These are phyloP conservation scores for Saccostrea cuccullata DNA, from an alignment of 1,140 invertebrate genomes.

Conservation along the genomic window DNA sequence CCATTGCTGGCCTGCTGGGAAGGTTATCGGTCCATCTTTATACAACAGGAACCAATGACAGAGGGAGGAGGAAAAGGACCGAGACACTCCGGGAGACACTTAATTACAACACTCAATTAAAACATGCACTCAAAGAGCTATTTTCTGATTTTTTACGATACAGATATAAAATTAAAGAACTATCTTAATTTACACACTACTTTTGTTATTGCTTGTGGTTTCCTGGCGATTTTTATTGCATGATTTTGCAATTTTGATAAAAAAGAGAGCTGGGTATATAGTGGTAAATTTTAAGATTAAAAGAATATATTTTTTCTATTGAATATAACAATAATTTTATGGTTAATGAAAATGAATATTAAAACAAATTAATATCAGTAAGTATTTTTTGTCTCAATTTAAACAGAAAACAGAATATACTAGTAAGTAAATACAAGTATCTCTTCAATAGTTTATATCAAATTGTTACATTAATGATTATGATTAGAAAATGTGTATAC, in stretches of 20 bases:
- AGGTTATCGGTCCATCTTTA: background rate
- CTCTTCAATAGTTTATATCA: too few relatives aligned
- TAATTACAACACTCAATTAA: conserved; percentile 24
- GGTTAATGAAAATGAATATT: too few relatives aligned
- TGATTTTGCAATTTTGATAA: background rate
- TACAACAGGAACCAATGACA: conserved; percentile 9
- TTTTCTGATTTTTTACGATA: background rate
- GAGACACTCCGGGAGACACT: conserved; percentile 1
- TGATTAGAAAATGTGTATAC: too few relatives aligned
- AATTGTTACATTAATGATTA: too few relatives aligned
- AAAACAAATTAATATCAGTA: too few relatives aligned
- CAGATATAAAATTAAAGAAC: background rate
- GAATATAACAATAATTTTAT: too few relatives aligned
- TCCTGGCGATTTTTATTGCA: background rate
- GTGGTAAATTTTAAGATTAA: too few relatives aligned
- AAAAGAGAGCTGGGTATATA: too few relatives aligned
- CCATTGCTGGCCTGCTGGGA: conserved; percentile 2
- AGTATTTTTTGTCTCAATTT: too few relatives aligned
- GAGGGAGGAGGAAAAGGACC: background rate
- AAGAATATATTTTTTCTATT: too few relatives aligned
- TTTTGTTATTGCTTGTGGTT: background rate
- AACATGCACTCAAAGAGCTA: conserved; percentile 15
- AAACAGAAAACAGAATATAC: too few relatives aligned
- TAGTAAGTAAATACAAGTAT: too few relatives aligned
- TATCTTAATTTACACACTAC: background rate